Percentiles rank a stretch among this genome's conserved stretches.
phyloP scores from a whole-genome alignment of 2,113 vertebrate genomes.

The Mastomys natalensis region DNA sequence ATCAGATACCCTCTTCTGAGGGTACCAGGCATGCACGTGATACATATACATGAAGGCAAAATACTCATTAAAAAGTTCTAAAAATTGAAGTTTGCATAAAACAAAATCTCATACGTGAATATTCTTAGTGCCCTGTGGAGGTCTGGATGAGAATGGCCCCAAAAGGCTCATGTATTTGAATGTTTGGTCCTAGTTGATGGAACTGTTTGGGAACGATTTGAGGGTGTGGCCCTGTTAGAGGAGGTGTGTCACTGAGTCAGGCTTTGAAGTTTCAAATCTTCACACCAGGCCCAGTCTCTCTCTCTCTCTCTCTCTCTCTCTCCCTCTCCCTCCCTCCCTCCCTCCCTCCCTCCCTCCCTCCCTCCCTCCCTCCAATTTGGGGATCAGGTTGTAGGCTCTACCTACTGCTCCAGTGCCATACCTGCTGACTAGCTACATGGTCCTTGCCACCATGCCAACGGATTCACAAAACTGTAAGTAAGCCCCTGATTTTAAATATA shows the following conservation, averaged over 20 bases:
- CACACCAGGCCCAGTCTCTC: neutral
- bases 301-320: rapidly evolving
- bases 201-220: neutral
- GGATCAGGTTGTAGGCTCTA: neutral
- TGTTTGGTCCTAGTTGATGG: neutral
- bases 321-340: neutral
- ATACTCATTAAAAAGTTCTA: neutral
- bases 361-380: neutral
- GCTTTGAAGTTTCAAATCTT: too few species aligned
- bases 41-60: neutral
- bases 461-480: neutral
- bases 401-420: neutral
- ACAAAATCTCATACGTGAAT: neutral
- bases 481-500: neutral
- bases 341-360: rapidly evolving
- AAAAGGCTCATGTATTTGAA: neutral
- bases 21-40: neutral
- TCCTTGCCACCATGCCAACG: neutral
- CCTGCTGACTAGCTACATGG: neutral
- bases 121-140: neutral
- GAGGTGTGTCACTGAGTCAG: neutral
- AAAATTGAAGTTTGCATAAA: neutral
- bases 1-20: neutral
- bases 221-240: neutral
- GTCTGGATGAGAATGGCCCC: neutral